Base-by-base conservation (phyloP, 2,888 invertebrate species). In the Chalcosyrphus nemorum region DNA sequence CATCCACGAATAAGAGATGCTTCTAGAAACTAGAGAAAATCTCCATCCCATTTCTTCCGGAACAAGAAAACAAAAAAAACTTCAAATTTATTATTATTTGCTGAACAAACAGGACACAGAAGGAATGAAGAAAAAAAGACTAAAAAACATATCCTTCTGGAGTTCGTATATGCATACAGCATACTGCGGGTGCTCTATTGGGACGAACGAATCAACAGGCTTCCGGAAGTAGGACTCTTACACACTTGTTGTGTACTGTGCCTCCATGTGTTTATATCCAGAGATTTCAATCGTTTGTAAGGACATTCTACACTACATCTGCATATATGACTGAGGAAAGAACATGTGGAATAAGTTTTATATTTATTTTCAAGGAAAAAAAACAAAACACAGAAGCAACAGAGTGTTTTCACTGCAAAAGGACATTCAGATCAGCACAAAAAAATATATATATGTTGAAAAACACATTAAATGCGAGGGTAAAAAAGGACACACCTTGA, bases 191-290 rank as follows among this genome's bases (percentile, higher is more conserved):
- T 57, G 81, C 63, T 61, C 15, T 29, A 59, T 43, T 63, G 57
- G n/a, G 21, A 38, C 41, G n/a, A 24, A 24, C 3, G 61, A 78
- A 78, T 82, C 82, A 82, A 82, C 82, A 82, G 82, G 82, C 82
- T 82, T 82, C 82, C 82, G 82, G 82, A 82, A 82, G 82, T 68
- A 56, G 59, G 50, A 41, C 50, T 66, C 63, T 71, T 59, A 15
- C 77, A 82, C 82, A 81, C 81, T 81, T 81, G 81, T 82, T 82
- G 66, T 72, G 19, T 38, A 15, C 50, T n/a, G n/a, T n/a, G n/a
- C n/a, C n/a, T 78, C 50, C 57, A 65, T 65, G 50, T 72, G 71
- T 78, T 7, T 52, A 13, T 7, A 50, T 21, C 6, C 75, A 74
- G 45, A 59, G 80, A 81, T 81, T 81, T 61, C 59, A 81, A 81